Base-by-base conservation (phyloP, 2,888 invertebrate genomes). In the Caenorhabditis sulstoni region DNA sequence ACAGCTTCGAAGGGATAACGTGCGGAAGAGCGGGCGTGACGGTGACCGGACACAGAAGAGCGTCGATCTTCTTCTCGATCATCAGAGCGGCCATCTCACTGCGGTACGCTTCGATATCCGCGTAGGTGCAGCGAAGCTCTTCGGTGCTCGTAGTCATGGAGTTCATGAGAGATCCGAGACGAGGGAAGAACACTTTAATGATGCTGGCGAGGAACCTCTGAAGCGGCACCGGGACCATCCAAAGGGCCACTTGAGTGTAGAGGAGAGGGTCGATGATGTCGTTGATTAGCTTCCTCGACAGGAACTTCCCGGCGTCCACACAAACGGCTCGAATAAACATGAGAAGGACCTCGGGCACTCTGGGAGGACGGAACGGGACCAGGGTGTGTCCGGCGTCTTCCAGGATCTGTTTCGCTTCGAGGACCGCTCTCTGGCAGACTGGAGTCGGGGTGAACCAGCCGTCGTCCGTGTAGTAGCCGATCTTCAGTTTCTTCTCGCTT, bases 391-490 rank as follows among this genome's bases (percentile, higher is more conserved):
- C 87, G 39, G 75, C 66, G 1, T 53, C 68, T 45, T 86, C 86
- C 23, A 86, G 75, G 20, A 81, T 79, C 44, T 77, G 66, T 64
- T 86, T 86, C 12, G 86, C 83, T 67, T 86, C 84, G 12, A 82
- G 65, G 39, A 88, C 88, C 5, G 87, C 85, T 59, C 88, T 61
- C 52, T 81, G 75, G 37, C 80, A 76, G 9, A 80, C 83, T 22
- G 88, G 87, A 35, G 84, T 83, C 44, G 87, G 84, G 12, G 74
- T 81, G 82, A 88, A 87, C 87, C 87, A 87, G 20, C 86, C 86
- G 49, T 88, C 88, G 62, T 88, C 86, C 9, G 64, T 61, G 66
- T 87, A 88, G 62, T 83, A 87, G 59, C 87, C 86, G 23, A 86
- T 85, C 9, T 64, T 66, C 23, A 78, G 52, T 23, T 75, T 76